Conservation (phyloP, 2,888 invertebrate species). For the Volucella zonaria region DNA sequence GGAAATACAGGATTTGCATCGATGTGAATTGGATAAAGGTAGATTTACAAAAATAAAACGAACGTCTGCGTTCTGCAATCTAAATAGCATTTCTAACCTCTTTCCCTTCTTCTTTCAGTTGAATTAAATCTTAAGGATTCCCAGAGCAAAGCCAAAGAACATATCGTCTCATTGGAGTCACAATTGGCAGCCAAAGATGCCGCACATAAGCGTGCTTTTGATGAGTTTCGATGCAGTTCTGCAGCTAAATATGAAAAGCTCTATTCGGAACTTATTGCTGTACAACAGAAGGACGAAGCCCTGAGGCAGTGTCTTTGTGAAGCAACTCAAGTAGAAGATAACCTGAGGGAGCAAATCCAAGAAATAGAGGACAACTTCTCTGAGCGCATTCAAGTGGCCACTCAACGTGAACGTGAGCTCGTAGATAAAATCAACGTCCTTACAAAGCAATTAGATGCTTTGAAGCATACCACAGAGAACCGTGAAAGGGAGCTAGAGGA, state of each 20-base stretch:
- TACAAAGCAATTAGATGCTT: constrained; percentile 78
- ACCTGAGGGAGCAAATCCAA: constrained; percentile 77
- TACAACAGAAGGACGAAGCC: constrained; percentile 80
- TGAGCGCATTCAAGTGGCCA: constrained; percentile 76
- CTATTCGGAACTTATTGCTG: constrained; percentile 81
- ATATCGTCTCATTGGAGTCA: constrained; percentile 78
- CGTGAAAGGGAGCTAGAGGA: constrained; percentile 80
- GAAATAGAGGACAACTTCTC: constrained; percentile 78
- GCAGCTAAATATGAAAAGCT: constrained; percentile 78
- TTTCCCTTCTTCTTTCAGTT: constrained; percentile 81
- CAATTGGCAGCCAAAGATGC: constrained; percentile 78
- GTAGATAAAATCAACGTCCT: constrained; percentile 79
- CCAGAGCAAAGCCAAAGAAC: constrained; percentile 78
- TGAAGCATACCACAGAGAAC: constrained; percentile 78
- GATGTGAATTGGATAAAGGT: constrained; percentile 81
- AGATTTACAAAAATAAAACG: constrained; percentile 16
- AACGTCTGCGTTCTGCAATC: not conserved
- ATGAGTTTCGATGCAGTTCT: constrained; percentile 77
- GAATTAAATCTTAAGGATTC: constrained; percentile 84
- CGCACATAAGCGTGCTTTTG: constrained; percentile 77
- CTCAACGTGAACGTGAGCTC: constrained; percentile 79
- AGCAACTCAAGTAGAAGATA: constrained; percentile 77
- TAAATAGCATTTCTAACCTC: not conserved
- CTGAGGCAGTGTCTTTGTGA: constrained; percentile 77
- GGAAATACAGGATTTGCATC: constrained; percentile 79